phyloP scores from a whole-genome alignment of 2,113 vertebrate genomes.

The Sceloporus tristichus region DNA sequence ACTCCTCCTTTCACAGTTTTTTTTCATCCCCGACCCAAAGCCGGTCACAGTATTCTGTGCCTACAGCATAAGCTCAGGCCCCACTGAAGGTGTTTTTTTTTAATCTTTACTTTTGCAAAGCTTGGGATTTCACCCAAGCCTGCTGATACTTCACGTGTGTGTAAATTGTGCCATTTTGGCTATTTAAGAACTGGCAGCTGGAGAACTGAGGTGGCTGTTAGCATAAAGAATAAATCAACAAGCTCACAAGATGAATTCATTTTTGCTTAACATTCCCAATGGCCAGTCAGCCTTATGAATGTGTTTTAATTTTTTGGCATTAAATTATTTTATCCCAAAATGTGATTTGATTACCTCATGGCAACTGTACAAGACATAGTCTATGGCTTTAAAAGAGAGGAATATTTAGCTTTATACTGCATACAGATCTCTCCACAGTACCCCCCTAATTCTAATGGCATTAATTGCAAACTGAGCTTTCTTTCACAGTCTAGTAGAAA shows the following conservation, averaged over 20 bases:
- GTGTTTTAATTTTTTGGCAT: constrained; percentile 21
- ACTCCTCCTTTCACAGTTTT: not conserved
- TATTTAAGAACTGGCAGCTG: not conserved
- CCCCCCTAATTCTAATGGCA: constrained; percentile 43
- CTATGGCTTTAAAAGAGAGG: not conserved
- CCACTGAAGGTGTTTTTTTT: not conserved
- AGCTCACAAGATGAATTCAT: not conserved
- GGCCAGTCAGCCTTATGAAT: not conserved
- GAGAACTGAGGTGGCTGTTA: not conserved
- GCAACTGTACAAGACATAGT: not conserved
- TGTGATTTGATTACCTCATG: constrained; percentile 2
- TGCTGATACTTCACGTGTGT: not conserved
- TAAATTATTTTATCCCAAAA: constrained; percentile 7
- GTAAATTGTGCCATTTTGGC: not conserved
- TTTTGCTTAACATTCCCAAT: not conserved
- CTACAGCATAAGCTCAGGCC: not conserved
- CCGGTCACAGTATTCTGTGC: not conserved
- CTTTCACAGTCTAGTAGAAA: constrained; percentile 69
- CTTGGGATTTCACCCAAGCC: not conserved
- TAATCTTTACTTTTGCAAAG: not conserved
- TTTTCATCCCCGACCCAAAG: not conserved
- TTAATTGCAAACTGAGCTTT: constrained; percentile 52
- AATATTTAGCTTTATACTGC: constrained; percentile 10
- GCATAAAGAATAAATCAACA: not conserved
- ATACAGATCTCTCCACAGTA: not conserved